Conservation (phyloP, 2,888 invertebrate genomes). For the Lepetodrilus schrolli region DNA sequence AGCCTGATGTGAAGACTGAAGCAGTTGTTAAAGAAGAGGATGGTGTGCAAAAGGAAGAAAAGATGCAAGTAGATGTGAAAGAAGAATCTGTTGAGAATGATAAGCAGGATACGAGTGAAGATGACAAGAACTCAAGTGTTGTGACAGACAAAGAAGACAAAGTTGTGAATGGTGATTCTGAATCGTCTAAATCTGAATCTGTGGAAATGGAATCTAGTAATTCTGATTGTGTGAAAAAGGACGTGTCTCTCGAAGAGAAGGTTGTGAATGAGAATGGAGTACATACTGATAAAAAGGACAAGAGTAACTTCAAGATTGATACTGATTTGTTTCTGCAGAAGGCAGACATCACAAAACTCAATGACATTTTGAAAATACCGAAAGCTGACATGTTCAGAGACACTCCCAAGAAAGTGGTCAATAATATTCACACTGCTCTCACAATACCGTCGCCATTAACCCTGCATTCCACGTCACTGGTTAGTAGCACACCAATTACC, state of each 20-base stretch:
- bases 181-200: conserved; percentile 11
- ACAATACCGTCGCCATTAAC: conserved; percentile 17
- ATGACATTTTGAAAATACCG: conserved; percentile 46
- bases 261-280: conserved; percentile 35
- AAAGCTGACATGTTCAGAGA: neutral
- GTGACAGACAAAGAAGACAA: conserved; percentile 61
- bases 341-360: conserved; percentile 46
- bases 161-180: conserved; percentile 18
- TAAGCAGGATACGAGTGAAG: conserved; percentile 60
- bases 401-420: conserved; percentile 42
- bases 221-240: conserved; percentile 34
- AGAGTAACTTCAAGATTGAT: conserved; percentile 9
- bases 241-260: conserved; percentile 30
- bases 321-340: conserved; percentile 27
- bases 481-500: conserved; percentile 32
- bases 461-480: conserved; percentile 27
- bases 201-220: conserved; percentile 6
- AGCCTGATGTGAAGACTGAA: conserved; percentile 19
- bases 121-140: conserved; percentile 2
- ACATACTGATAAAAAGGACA: conserved; percentile 32
- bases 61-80: conserved; percentile 32
- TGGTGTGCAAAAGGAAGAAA: conserved; percentile 28
- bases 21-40: neutral
- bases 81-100: conserved; percentile 40
- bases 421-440: conserved; percentile 34